A percentile compares a stretch with the other conserved stretches of the same genome.
Evolutionary conservation across 1,140 invertebrate genomes (phyloP).

Genomic region (Ephestia elutella): DNA sequence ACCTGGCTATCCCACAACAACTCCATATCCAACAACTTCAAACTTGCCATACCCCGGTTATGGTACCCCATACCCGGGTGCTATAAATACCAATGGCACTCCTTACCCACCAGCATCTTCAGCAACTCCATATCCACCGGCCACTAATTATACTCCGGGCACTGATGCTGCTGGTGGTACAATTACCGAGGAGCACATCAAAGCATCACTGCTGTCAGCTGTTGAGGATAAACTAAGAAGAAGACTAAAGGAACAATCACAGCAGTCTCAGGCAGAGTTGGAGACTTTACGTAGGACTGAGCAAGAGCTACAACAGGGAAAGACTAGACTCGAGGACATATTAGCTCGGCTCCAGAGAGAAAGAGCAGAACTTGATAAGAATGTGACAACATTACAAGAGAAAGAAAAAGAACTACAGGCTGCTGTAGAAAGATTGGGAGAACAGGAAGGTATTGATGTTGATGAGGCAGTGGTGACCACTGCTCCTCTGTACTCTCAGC

Average conservation of each 20-base stretch:
- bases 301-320: slow-evolving; percentile 90
- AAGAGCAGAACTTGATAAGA: slow-evolving; percentile 88
- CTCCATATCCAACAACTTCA: slow-evolving; percentile 53
- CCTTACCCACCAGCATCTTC: slow-evolving; percentile 47
- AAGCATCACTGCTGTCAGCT: slow-evolving; percentile 93
- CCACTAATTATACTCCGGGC: slow-evolving; percentile 46
- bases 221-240: slow-evolving; percentile 95
- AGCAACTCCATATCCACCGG: slow-evolving; percentile 66
- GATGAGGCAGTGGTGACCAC: slow-evolving; percentile 98
- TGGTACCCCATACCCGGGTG: slow-evolving; percentile 53
- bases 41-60: slow-evolving; percentile 62
- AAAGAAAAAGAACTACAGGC: slow-evolving; percentile 91
- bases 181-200: slow-evolving; percentile 96
- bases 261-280: slow-evolving; percentile 92
- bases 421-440: slow-evolving; percentile 84
- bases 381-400: slow-evolving; percentile 86
- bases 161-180: slow-evolving; percentile 79
- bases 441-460: slow-evolving; percentile 89
- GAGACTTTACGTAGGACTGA: slow-evolving; percentile 92
- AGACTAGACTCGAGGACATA: slow-evolving; percentile 87
- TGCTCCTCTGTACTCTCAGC: slow-evolving; percentile 96
- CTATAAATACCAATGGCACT: slow-evolving; percentile 46
- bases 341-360: slow-evolving; percentile 89
- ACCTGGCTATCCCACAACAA: slow-evolving; percentile 57
- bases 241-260: slow-evolving; percentile 90